These are phyloP conservation scores for Hyles euphorbiae DNA, from an alignment of 1,140 invertebrate species.

Conservation along the genomic window DNA sequence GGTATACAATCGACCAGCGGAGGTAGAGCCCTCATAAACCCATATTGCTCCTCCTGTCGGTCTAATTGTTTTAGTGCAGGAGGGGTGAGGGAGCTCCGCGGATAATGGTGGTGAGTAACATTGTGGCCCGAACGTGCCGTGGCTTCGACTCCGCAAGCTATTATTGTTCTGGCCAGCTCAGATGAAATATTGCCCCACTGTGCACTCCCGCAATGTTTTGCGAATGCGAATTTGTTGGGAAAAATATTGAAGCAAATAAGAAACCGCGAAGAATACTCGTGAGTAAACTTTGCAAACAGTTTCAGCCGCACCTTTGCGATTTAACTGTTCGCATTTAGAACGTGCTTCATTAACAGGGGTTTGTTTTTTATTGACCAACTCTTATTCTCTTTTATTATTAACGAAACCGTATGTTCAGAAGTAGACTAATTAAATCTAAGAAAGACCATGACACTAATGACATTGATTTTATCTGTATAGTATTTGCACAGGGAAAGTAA, in stretches of 20 bases:
- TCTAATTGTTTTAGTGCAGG: constrained; percentile 23
- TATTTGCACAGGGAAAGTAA: no score
- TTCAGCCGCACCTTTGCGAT: constrained; percentile 1
- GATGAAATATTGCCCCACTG: constrained; percentile 73
- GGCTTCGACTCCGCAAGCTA: constrained; percentile 66
- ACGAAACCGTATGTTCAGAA: no score
- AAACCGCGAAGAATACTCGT: constrained; percentile 52
- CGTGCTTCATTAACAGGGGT: no score
- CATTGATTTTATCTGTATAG: no score
- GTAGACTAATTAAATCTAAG: no score
- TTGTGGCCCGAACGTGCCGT: constrained; percentile 72
- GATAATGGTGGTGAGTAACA: constrained; percentile 51
- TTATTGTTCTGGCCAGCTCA: constrained; percentile 72
- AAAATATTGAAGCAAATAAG: constrained; percentile 68
- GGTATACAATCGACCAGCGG: constrained; percentile 45
- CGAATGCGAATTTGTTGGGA: constrained; percentile 60
- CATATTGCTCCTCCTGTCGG: constrained; percentile 8
- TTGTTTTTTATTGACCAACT: no score
- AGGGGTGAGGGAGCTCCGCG: constrained; percentile 27
- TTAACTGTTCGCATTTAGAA: constrained; percentile 1
- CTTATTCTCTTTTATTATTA: no score
- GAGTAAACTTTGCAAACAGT: constrained; percentile 51
- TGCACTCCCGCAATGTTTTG: constrained; percentile 62
- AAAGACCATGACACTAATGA: no score
- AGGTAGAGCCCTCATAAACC: constrained; percentile 28